Percentiles rank a stretch among this genome's conserved stretches.
Evolutionary conservation across 35 echinoderm and acorn worm species (phyloP).

Genomic region (Lytechinus pictus): DNA sequence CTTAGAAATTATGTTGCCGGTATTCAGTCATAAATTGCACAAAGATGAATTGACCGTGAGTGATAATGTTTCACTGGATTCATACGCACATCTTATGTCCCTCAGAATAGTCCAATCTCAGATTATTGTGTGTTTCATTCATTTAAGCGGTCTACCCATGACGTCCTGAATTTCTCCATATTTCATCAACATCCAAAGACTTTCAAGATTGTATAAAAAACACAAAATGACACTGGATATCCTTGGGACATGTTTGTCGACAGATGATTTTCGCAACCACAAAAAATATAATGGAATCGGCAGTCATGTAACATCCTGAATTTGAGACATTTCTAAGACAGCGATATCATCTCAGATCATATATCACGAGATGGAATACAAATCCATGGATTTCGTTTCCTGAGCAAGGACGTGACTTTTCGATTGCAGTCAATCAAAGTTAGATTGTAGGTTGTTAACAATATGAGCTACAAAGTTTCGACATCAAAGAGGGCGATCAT

Average conservation of each 20-base stretch:
- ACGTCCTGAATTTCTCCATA: not conserved
- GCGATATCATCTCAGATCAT: not conserved
- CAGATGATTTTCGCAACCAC: not conserved
- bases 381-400: not conserved
- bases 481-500: not conserved
- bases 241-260: not conserved
- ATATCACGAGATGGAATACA: not conserved
- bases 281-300: not conserved
- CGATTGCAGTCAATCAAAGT: not conserved
- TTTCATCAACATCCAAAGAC: not conserved
- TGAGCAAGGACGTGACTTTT: not conserved
- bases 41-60: too few relatives aligned
- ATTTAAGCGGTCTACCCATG: too few relatives aligned
- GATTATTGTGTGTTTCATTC: too few relatives aligned
- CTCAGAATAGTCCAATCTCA: too few relatives aligned
- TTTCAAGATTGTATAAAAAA: not conserved
- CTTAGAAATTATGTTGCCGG: too few relatives aligned
- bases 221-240: not conserved
- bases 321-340: not conserved
- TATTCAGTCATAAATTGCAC: too few relatives aligned
- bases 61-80: too few relatives aligned
- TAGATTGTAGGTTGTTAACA: not conserved
- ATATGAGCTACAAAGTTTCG: not conserved
- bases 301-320: not conserved
- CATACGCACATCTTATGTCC: too few relatives aligned